Conservation (phyloP, 2,113 vertebrate species). For the Manacus vitellinus region DNA sequence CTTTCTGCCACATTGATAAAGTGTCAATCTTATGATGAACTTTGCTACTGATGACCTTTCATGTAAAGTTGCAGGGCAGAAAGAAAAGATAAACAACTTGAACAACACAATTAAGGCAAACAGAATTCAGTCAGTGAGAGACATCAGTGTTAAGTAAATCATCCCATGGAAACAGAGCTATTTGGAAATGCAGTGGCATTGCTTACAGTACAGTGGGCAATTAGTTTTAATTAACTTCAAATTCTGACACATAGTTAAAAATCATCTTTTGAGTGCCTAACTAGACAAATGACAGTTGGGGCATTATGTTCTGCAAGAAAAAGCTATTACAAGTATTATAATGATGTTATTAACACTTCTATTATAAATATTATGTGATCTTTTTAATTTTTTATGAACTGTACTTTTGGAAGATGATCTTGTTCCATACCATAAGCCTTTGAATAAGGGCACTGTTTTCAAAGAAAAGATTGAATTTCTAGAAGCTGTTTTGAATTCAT, state of each 20-base stretch:
- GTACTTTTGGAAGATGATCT: background rate
- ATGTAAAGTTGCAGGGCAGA: background rate
- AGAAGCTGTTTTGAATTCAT: background rate
- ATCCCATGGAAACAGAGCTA: conserved; percentile 29
- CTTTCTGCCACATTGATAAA: background rate
- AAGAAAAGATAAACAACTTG: conserved; percentile 41
- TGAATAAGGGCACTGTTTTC: background rate
- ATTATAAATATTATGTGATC: background rate
- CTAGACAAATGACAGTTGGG: conserved; percentile 28
- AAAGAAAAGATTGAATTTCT: background rate
- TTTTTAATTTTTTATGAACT: background rate
- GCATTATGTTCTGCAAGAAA: conserved; percentile 10
- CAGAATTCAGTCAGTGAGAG: background rate
- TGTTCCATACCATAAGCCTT: background rate
- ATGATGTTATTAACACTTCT: background rate
- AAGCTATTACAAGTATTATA: conserved; percentile 12
- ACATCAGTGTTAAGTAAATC: conserved; percentile 14
- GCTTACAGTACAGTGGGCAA: conserved; percentile 47
- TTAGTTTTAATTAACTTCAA: conserved; percentile 74
- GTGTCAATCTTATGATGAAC: background rate
- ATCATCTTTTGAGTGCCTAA: background rate
- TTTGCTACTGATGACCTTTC: conserved; percentile 26
- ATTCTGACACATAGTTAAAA: conserved; percentile 56
- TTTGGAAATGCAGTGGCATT: conserved; percentile 51
- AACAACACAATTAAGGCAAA: conserved; percentile 40